Evolutionary conservation across 2,113 vertebrate genomes (phyloP), one percentile per base, ranked within the genome.

Genomic region (Hippocampus abdominalis): DNA sequence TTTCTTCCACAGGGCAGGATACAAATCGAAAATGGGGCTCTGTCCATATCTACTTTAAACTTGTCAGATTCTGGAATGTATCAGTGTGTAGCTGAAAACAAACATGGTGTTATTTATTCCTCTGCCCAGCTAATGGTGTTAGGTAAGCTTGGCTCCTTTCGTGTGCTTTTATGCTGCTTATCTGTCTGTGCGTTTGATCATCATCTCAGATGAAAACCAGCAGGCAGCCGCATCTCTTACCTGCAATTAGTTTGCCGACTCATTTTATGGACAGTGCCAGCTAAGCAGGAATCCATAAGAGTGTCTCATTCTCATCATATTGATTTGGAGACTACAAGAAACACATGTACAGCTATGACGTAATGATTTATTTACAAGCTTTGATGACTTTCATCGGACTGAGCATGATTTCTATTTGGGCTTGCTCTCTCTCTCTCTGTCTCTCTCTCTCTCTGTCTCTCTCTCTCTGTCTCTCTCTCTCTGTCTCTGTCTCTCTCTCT

Each of bases 31-130:
- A 96, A 96, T 3, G 96, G 96, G 67, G 94, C 93, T 72, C 93
- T 98, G 69, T 95, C 93, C 46, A 94, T 98, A 85, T 85, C 91
- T 49, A 91, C 91, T 67, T 89, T 98, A 85, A 95, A 93, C 82
- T 91, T 95, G 90, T 95, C 93, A 71, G 95, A 98, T 87, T 94
- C 94, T 54, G 96, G 96, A 81, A 95, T 95, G 92, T 98, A 98
- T 91, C 96, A 98, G 21, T 98, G 96, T 89, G 88, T 97, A 87
- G 96, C 96, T 56, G 96, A 98, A 92, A 98, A 98, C 93, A 97
- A 98, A 88, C 95, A 98, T 12, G 95, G 95, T 44, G 90, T 94
- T 73, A 92, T 96, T 88, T 95, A 94, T 87, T 94, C 95, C 27
- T 94, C 92, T 68, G 95, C 95, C 48, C 94, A 97, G 75, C 94